Evolutionary conservation across 2,797 vertebrate species (phyloP).

Genomic region (Neosilurus mollespiculum): DNA sequence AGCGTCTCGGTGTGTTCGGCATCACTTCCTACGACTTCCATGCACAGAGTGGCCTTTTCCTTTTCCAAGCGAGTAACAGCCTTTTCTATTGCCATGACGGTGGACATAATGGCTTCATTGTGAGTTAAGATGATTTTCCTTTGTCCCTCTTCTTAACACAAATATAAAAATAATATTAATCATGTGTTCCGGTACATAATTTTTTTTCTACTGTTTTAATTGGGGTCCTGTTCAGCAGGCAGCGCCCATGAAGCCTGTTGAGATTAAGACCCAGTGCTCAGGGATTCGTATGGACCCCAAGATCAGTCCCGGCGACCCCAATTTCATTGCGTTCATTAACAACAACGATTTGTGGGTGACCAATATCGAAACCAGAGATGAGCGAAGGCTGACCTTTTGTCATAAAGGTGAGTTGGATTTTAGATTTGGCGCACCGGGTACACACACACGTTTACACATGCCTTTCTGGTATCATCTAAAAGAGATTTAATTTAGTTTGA

Average conservation of each 20-base stretch:
- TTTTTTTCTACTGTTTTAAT: constrained; percentile 5
- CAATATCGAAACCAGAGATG: constrained; percentile 84
- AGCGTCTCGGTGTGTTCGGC: constrained; percentile 91
- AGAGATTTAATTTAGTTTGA: background rate
- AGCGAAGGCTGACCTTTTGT: constrained; percentile 74
- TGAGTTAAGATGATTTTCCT: constrained; percentile 69
- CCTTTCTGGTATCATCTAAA: constrained; percentile 10
- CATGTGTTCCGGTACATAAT: background rate
- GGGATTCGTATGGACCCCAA: constrained; percentile 98
- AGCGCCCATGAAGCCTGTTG: constrained; percentile 88
- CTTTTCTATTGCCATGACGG: constrained; percentile 96
- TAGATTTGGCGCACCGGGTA: background rate
- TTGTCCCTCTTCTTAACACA: background rate
- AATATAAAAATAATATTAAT: background rate
- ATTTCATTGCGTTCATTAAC: constrained; percentile 94
- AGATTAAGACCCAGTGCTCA: constrained; percentile 93
- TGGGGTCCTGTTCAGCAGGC: constrained; percentile 72
- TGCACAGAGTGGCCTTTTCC: constrained; percentile 89
- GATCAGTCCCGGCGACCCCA: constrained; percentile 88
- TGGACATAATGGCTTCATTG: constrained; percentile 92
- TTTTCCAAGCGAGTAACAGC: constrained; percentile 98
- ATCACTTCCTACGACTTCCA: constrained; percentile 98
- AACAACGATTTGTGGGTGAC: constrained; percentile 94
- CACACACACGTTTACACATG: background rate
- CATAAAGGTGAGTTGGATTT: constrained; percentile 71